Evolutionary conservation across 2,888 invertebrate genomes (phyloP), one percentile per base, ranked within the genome.

Genomic region (Eilema caniola): DNA sequence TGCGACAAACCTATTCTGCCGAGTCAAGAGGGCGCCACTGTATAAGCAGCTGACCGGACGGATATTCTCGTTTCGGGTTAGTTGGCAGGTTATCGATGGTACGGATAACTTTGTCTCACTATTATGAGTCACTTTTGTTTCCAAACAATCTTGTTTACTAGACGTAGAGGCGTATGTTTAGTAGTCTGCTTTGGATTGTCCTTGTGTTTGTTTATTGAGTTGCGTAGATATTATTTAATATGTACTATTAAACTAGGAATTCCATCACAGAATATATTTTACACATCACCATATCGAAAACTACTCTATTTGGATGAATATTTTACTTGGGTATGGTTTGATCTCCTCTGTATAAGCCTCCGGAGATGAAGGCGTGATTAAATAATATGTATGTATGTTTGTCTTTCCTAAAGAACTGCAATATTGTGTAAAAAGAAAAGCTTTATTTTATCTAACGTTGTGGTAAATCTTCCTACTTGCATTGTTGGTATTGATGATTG

Each of bases 71-170:
- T 65, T 65, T n/a, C 25, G 25, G 37, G 20, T 59, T 41, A 59
- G 37, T 66, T 33, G 31, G 23, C 33, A 1, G 14, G 8, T 57
- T 8, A 20, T 28, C 25, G n/a, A n/a, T 5, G 16, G n/a, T 37
- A 28, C 16, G 24, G 33, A n/a, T 66, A 60, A 59, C 59, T 60
- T 60, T 66, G 66, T 60, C 25, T 37, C n/a, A 53, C 28, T n/a
- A 66, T 31, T 66, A 75, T 85, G 78, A 83, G 70, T 83, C 75
- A 76, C 64, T 56, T 78, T 74, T 78, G 82, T 78, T 80, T 76
- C 24, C 68, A 82, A 83, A 82, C 84, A 82, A 74, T 76, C 68
- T 62, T 56, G 66, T 78, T 77, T 73, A 66, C 66, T 75, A 84
- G 82, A 83, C 84, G 72, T 62, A 24, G 67, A 72, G 84, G 77